Base-by-base conservation (phyloP, 2,888 invertebrate species). In the Cryptus armator region DNA sequence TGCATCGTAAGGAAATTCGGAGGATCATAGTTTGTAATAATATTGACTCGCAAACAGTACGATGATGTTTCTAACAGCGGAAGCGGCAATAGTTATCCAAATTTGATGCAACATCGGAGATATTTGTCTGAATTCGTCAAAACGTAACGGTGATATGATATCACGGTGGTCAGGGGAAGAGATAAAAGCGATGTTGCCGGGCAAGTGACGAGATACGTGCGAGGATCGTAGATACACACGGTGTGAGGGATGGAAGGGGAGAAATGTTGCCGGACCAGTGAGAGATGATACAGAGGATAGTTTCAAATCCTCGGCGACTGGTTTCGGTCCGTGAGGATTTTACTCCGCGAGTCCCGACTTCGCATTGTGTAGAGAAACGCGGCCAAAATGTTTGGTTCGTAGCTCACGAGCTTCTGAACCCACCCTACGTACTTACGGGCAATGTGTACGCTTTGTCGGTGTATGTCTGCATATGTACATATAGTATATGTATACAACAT, bases 281-380 rank as follows among this genome's bases (percentile, higher is more conserved):
- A 64, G 48, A 48, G 64, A 75, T 51, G 62, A 64, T 62, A 48
- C 74, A 32, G 37, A 37, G 64, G 16, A 16, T 64, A 64, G 74
- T 75, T 75, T 75, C 74, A 32, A 75, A 75, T 75, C 48, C 64
- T 48, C 64, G 19, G 46, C 62, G 62, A 62, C 46, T 48, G 5
- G n/a, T 16, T 74, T 32, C 37, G 37, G 62, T 32, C 46, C 62
- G 44, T 29, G 43, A 46, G 56, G 44, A 48, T 64, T 74, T 75
- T 48, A 64, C 64, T 51, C 37, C 48, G 43, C 37, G 32, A 19
- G 64, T 48, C 64, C 74, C 74, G 62, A 75, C 64, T 64, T 75
- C 37, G 48, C 74, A 48, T 48, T 75, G 74, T 75, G 19, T 48
- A 48, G 64, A 5, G 74, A 74, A 74, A 74, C 46, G 44, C 74